A percentile compares a stretch with the other conserved stretches of the same genome.
These are phyloP conservation scores for Mactromeris polynyma DNA, from an alignment of 2,888 invertebrate genomes.

Conservation along the genomic window DNA sequence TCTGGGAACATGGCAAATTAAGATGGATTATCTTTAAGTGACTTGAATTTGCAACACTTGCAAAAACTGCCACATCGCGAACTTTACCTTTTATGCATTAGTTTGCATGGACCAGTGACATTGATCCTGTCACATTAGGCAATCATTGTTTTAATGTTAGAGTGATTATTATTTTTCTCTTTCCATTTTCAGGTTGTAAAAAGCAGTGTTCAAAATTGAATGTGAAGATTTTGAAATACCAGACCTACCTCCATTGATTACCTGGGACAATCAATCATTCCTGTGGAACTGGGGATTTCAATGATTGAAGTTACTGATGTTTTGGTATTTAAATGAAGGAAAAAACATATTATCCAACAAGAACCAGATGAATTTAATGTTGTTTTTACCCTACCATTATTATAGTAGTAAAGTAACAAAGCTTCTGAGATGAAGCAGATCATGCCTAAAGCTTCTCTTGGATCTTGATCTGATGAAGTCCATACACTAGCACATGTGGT, in stretches of 20 bases:
- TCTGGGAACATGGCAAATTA: too few species aligned
- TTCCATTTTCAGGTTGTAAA: neutral
- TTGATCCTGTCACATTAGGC: neutral
- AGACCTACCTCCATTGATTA: constrained; percentile 8
- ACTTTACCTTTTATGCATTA: too few species aligned
- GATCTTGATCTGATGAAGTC: constrained; percentile 39
- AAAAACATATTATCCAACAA: constrained; percentile 16
- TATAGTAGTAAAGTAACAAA: constrained; percentile 23
- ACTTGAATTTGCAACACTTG: too few species aligned
- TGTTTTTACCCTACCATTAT: neutral
- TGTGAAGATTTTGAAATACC: neutral
- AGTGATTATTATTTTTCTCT: neutral
- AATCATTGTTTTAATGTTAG: neutral
- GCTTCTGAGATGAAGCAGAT: constrained; percentile 46
- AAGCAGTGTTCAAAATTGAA: neutral
- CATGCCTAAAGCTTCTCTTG: constrained; percentile 25
- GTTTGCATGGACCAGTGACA: neutral
- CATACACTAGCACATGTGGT: constrained; percentile 32
- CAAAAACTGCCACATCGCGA: too few species aligned
- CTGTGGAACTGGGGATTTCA: neutral
- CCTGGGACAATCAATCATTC: constrained; percentile 5
- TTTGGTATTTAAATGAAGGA: neutral
- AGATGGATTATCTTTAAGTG: too few species aligned
- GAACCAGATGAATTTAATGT: constrained; percentile 20
- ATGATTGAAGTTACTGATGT: neutral